These are phyloP conservation scores for Brevimyrus niger DNA, from an alignment of 2,113 vertebrate species.

Conservation along the genomic window DNA sequence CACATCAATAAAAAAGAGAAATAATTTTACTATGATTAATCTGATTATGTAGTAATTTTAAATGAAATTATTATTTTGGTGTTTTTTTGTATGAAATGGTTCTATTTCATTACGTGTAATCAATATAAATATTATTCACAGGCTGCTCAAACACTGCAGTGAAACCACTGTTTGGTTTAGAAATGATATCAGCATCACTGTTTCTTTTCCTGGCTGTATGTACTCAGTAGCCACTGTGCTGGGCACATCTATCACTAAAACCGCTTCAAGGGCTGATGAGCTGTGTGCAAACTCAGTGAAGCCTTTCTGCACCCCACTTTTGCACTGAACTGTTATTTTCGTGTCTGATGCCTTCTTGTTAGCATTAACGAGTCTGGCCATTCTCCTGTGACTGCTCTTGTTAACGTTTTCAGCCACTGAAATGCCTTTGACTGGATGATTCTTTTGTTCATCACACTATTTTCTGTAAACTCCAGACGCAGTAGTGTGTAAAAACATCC, in stretches of 20 bases:
- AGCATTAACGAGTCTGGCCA: not conserved
- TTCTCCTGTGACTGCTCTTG: not conserved
- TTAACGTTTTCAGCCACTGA: not conserved
- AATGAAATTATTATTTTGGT: not conserved
- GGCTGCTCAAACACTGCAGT: not conserved
- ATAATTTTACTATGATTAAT: not conserved
- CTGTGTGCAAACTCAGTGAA: not conserved
- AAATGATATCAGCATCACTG: not conserved
- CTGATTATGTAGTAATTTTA: not conserved
- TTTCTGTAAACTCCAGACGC: not conserved
- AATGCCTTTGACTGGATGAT: not conserved
- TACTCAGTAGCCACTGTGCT: not conserved
- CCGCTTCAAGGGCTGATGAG: not conserved
- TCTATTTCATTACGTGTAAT: conserved; percentile 4
- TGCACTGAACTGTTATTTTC: not conserved
- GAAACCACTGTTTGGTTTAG: not conserved
- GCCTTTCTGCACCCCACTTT: not conserved
- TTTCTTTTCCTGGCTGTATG: not conserved
- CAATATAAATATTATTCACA: not conserved
- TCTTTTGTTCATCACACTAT: not conserved
- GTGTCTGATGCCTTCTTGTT: not conserved
- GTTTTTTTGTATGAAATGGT: not conserved
- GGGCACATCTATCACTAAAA: not conserved
- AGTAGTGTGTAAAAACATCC: not conserved
- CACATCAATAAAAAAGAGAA: not conserved